Evolutionary conservation across 2,888 invertebrate genomes (phyloP), one percentile per base, ranked within the genome.

Genomic region (Temnothorax rugatulus): DNA sequence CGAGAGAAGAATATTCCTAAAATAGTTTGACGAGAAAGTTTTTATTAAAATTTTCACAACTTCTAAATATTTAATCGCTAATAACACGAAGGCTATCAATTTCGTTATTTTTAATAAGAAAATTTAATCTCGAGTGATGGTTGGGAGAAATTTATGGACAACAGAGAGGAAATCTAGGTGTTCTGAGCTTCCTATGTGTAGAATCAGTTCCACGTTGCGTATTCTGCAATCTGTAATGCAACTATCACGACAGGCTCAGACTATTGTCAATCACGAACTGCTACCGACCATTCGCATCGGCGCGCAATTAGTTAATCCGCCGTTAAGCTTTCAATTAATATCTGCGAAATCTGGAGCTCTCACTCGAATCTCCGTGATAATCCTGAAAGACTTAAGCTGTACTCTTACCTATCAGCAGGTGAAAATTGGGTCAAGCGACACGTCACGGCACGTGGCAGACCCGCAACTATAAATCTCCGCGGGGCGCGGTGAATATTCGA

Each of bases 291-390:
- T 38, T 38, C 8, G 74, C 38, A 47, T 38, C 38, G 38, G 38
- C 8, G 74, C 38, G 38, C 47, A 47, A 81, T 81, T 73, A 81
- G 18, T 21, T 81, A 81, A 59, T 59, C 74, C 74, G 9, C 34
- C 25, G 59, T 81, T 81, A 47, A 81, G 47, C 59, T 81, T 79
- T 81, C 79, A 81, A 81, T 79, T 71, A 79, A 79, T 57, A 47
- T 73, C 57, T 5, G 34, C 8, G 54, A 71, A 54, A 34, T 77
- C 29, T n/a, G 8, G 4, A 64, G 18, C 11, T 4, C 21, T 11
- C 54, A 2, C 15, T 9, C 52, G 25, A 21, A 71, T 59, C 74
- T 21, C 74, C 18, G 4, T 0, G 57, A 15, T 38, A 73, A 61
- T 73, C 73, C 25, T 18, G 59, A 73, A 79, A 59, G 59, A 77